These are phyloP conservation scores for Pleuronectes platessa DNA, from an alignment of 2,113 vertebrate species.

Conservation along the genomic window DNA sequence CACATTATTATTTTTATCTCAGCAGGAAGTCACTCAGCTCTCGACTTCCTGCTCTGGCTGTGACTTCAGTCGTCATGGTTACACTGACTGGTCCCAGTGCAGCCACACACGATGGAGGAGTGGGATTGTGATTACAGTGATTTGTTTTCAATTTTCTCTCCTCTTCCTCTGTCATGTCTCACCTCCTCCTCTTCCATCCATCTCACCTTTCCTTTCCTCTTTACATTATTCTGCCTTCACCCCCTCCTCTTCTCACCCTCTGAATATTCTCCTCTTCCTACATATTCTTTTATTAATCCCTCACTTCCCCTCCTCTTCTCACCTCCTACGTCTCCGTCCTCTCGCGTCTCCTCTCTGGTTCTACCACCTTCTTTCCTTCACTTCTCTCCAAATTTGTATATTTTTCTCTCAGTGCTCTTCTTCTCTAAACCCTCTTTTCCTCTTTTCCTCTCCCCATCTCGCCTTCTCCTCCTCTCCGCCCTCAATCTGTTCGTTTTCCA, in stretches of 20 bases:
- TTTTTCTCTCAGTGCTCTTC: not conserved
- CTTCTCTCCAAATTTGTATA: too few species aligned
- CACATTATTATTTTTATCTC: too few species aligned
- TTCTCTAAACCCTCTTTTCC: not conserved
- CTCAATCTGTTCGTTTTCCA: constrained; percentile 31
- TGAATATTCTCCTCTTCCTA: too few species aligned
- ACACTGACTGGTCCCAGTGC: not conserved
- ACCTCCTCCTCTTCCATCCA: not conserved
- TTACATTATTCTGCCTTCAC: not conserved
- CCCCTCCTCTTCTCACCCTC: too few species aligned
- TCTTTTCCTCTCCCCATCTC: not conserved
- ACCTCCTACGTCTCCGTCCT: not conserved
- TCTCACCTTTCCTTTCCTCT: not conserved
- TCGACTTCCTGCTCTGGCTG: not conserved
- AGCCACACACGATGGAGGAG: too few species aligned
- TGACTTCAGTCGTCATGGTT: not conserved
- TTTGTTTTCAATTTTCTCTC: too few species aligned
- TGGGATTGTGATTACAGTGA: too few species aligned
- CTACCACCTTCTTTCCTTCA: not conserved
- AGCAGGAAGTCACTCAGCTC: not conserved
- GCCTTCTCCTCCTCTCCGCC: not conserved
- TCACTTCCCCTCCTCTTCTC: not conserved
- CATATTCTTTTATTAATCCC: not conserved
- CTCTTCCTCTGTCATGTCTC: too few species aligned
- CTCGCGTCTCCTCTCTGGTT: not conserved